Percentiles rank a stretch among this genome's conserved stretches.
Evolutionary conservation across 2,113 vertebrate genomes (phyloP).

Genomic region (Anoplopoma fimbria): DNA sequence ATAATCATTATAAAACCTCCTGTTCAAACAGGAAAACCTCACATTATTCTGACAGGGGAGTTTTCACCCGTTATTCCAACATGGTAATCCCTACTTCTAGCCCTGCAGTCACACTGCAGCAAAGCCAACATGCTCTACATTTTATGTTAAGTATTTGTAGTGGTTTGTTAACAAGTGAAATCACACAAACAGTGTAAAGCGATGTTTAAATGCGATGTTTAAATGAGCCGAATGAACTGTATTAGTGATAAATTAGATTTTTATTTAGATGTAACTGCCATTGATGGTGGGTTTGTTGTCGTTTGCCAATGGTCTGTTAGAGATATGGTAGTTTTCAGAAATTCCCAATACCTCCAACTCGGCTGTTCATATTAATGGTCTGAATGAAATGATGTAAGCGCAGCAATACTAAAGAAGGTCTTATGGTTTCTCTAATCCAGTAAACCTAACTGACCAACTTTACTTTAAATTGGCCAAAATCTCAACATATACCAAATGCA

Average conservation of each 20-base stretch:
- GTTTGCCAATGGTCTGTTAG: background rate
- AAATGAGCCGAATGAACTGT: background rate
- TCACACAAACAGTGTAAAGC: background rate
- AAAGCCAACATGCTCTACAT: background rate
- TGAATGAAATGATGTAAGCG: background rate
- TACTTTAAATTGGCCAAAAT: background rate
- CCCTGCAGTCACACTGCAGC: background rate
- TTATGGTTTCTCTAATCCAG: background rate
- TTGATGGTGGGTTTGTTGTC: background rate
- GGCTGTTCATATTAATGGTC: background rate
- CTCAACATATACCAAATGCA: background rate
- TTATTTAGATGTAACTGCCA: background rate
- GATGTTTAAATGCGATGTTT: background rate
- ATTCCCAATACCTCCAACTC: background rate
- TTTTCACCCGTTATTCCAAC: background rate
- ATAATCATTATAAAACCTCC: background rate
- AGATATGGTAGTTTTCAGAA: background rate
- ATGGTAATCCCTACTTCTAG: background rate
- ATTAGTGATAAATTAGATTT: no score
- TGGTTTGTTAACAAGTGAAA: background rate
- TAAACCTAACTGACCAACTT: background rate
- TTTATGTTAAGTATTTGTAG: background rate
- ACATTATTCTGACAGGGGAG: background rate
- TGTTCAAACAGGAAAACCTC: background rate
- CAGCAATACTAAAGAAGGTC: background rate